Conservation (phyloP, 2,797 vertebrate genomes). For the Brachyrhaphis roseni region DNA sequence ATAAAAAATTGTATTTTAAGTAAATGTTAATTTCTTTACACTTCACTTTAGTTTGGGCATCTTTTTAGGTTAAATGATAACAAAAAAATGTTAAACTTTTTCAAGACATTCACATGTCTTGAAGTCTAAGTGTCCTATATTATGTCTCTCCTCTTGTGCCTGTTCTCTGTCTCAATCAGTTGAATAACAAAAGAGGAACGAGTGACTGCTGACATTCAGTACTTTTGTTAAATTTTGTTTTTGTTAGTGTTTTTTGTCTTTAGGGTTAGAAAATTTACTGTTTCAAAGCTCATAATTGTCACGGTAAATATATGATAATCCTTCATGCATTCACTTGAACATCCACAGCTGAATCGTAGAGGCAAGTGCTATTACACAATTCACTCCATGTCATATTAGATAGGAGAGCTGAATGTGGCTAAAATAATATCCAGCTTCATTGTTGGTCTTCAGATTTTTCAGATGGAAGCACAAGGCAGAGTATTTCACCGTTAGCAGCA, state of each 20-base stretch:
- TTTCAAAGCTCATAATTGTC: not conserved
- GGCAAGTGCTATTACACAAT: not conserved
- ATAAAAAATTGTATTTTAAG: not conserved
- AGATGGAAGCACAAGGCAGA: not conserved
- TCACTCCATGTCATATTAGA: not conserved
- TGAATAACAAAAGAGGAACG: not conserved
- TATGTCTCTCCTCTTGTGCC: not conserved
- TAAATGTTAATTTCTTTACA: not conserved
- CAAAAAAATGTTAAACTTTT: not conserved
- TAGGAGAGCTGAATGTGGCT: not conserved
- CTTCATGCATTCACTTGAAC: not conserved
- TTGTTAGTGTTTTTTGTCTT: not conserved
- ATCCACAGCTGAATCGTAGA: not conserved
- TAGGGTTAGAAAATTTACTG: not conserved
- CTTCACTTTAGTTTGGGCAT: not conserved
- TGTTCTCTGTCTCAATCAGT: not conserved
- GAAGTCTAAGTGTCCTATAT: not conserved
- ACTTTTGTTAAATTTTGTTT: not conserved
- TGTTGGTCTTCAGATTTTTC: not conserved
- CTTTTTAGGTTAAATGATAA: not conserved
- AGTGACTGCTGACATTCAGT: not conserved
- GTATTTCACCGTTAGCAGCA: not conserved
- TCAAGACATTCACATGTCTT: not conserved
- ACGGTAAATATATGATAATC: not conserved
- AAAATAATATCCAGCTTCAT: not conserved